phyloP scores from a whole-genome alignment of 2,113 vertebrate species.

The Columbina picui region DNA sequence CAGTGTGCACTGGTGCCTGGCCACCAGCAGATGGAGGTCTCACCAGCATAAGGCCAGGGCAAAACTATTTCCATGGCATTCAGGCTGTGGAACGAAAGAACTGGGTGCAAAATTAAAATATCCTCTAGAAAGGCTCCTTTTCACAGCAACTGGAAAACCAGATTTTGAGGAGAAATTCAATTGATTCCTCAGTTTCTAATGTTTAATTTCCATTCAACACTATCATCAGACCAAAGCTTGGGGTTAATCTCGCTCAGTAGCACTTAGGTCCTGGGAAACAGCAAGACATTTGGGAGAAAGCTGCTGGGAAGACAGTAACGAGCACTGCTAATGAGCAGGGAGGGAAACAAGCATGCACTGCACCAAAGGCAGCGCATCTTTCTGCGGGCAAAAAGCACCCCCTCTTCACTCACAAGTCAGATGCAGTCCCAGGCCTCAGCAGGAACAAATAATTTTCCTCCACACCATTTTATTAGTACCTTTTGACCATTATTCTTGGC shows the following conservation, averaged over 20 bases:
- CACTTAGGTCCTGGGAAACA: slow-evolving; percentile 30
- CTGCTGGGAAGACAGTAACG: slow-evolving; percentile 26
- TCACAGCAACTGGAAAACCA: background rate
- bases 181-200: background rate
- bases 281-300: background rate
- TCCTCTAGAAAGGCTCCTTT: background rate
- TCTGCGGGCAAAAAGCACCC: background rate
- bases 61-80: background rate
- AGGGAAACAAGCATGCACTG: background rate
- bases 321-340: slow-evolving; percentile 26
- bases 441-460: background rate
- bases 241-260: background rate
- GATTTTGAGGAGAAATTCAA: background rate
- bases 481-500: background rate
- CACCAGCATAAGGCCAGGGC: background rate
- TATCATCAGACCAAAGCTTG: slow-evolving; percentile 20
- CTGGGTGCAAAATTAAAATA: background rate
- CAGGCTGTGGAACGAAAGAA: background rate
- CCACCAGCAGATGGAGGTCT: slow-evolving; percentile 44
- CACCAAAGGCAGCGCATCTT: background rate
- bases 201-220: background rate
- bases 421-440: background rate
- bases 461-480: fast-evolving
- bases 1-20: background rate
- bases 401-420: background rate